Percentiles rank a stretch among this genome's conserved stretches.
Evolutionary conservation across 2,113 vertebrate species (phyloP).

Genomic region (Ciconia boyciana): DNA sequence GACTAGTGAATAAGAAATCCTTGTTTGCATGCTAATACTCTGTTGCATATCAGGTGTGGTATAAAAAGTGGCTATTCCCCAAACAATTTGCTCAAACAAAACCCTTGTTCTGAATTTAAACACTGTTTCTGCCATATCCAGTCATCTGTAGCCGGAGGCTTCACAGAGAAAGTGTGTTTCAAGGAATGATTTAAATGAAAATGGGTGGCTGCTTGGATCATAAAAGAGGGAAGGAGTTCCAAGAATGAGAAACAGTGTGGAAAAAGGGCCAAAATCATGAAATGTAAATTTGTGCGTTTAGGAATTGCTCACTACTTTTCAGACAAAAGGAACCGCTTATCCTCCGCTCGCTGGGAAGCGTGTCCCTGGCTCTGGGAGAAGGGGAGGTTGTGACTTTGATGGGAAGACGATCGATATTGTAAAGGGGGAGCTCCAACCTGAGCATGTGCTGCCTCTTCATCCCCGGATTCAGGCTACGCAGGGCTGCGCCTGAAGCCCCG

Average conservation of each 20-base stretch:
- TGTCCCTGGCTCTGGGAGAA: neutral
- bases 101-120: slow-evolving; percentile 52
- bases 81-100: slow-evolving; percentile 60
- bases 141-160: slow-evolving; percentile 53
- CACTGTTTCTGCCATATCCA: slow-evolving; percentile 21
- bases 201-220: slow-evolving; percentile 39
- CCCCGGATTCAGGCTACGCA: fast-evolving
- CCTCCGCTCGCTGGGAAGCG: fast-evolving
- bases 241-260: slow-evolving; percentile 12
- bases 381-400: neutral
- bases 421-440: neutral
- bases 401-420: fast-evolving
- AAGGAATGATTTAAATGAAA: slow-evolving; percentile 54
- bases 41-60: slow-evolving; percentile 27
- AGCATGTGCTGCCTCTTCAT: neutral
- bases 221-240: slow-evolving; percentile 38
- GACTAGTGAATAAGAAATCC: neutral
- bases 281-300: slow-evolving; percentile 15
- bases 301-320: neutral
- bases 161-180: slow-evolving; percentile 40
- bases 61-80: slow-evolving; percentile 45
- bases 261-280: slow-evolving; percentile 50
- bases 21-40: slow-evolving; percentile 21
- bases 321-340: neutral
- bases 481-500: fast-evolving